These are phyloP conservation scores for Helogale parvula DNA, from an alignment of 2,113 vertebrate species.

Conservation along the genomic window DNA sequence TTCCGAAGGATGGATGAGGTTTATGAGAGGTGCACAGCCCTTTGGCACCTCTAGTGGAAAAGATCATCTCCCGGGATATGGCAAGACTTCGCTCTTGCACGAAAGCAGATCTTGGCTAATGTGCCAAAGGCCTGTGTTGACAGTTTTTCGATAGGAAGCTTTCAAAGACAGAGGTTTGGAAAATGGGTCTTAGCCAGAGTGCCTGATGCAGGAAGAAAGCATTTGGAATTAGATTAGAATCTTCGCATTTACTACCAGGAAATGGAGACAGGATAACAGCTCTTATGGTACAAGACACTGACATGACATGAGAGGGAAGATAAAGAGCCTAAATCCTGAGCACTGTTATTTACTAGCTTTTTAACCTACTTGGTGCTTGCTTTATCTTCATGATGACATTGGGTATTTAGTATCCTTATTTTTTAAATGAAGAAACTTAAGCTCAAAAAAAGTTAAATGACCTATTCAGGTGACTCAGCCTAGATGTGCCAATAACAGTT, in stretches of 20 bases:
- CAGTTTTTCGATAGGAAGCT: constrained; percentile 79
- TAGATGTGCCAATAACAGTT: not conserved
- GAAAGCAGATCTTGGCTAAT: constrained; percentile 63
- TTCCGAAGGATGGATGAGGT: constrained; percentile 15
- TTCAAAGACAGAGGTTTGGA: constrained; percentile 58
- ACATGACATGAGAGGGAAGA: constrained; percentile 57
- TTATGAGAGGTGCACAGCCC: not conserved
- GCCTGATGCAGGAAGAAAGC: constrained; percentile 64
- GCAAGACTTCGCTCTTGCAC: not conserved
- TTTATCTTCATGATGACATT: not conserved
- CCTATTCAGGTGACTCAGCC: not conserved
- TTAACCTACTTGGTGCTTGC: not conserved
- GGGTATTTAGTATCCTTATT: not conserved
- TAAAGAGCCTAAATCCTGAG: not conserved
- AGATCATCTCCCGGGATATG: constrained; percentile 25
- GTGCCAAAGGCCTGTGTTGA: constrained; percentile 60
- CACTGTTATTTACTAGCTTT: not conserved
- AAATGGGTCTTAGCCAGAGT: constrained; percentile 70
- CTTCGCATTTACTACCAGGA: constrained; percentile 71
- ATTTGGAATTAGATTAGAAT: constrained; percentile 77
- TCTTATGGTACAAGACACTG: constrained; percentile 57
- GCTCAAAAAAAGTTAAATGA: not conserved
- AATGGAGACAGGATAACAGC: constrained; percentile 62
- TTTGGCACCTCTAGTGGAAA: constrained; percentile 53
- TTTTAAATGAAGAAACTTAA: constrained; percentile 5